Base-by-base conservation (phyloP, 1,140 invertebrate genomes). In the Trissolcus basalis region DNA sequence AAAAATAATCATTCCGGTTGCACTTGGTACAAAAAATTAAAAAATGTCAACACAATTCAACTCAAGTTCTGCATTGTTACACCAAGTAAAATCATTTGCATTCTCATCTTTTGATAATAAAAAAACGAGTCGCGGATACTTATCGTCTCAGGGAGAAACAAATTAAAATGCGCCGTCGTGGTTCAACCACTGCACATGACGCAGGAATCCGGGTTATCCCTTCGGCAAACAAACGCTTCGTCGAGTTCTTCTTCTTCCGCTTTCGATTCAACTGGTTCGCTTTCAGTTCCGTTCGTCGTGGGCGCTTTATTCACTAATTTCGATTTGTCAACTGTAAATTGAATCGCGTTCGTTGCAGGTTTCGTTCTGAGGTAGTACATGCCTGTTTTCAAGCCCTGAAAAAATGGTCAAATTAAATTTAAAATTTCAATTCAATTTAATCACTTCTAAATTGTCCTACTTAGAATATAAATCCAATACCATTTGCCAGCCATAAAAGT, bases 301-400 rank as follows among this genome's bases (percentile, higher is more conserved):
- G n/a, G 4, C 4, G 60, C 72, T 70, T 84, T 82, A 7, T 14
- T 86, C 50, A 86, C 88, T 6, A 95, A 85, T 85, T 94, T 96
- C 0, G 91, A 90, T 83, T 99, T 99, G 85, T 99, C 97, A 0
- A 99, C 96, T 10, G 98, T 99, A 85, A 99, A 99, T 85, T 99
- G 96, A 80, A 99, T 96, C 6, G 98, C 96, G 84, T 97, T 94
- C 1, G 95, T 97, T 5, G 98, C 97, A 7, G 98, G 96, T 81
- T 98, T 99, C 0, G 97, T 99, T 27, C 98, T 91, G 61, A 99
- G 89, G 86, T 99, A 99, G 87, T 99, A 99, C 97, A 99, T 99
- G 36, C 98, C 98, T 27, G 98, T 99, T 89, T 99, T 99, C 10
- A 99, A 90, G 6, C 98, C 95, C 93, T 94, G 72, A 33, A 85